Evolutionary conservation across 2,797 vertebrate genomes (phyloP).

Genomic region (Enteromius argenteus): DNA sequence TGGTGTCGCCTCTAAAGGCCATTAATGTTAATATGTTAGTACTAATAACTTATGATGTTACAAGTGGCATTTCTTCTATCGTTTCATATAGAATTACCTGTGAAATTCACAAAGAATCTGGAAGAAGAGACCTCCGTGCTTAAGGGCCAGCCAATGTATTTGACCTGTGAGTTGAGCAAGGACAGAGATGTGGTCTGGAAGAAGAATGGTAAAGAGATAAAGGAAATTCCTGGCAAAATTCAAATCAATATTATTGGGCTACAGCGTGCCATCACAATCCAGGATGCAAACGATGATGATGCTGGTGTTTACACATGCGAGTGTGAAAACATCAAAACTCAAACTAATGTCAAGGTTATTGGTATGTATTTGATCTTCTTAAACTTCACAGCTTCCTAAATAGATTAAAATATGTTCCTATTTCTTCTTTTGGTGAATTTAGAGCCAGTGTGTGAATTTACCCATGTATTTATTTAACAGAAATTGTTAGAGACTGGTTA

Average conservation of each 20-base stretch:
- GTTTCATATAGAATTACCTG: slow-evolving; percentile 85
- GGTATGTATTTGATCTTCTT: slow-evolving; percentile 78
- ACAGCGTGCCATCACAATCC: slow-evolving; percentile 88
- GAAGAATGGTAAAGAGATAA: slow-evolving; percentile 84
- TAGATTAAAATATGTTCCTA: not conserved
- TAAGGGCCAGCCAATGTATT: slow-evolving; percentile 91
- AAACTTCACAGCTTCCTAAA: not conserved
- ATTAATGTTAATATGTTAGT: not conserved
- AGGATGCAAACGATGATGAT: slow-evolving; percentile 84
- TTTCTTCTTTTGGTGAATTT: not conserved
- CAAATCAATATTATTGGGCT: slow-evolving; percentile 92
- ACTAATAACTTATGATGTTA: not conserved
- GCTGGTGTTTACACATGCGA: slow-evolving; percentile 86
- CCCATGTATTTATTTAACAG: slow-evolving; percentile 70
- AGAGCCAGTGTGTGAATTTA: not conserved
- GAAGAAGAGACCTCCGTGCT: slow-evolving; percentile 90
- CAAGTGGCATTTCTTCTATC: slow-evolving; percentile 25
- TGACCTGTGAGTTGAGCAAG: slow-evolving; percentile 96
- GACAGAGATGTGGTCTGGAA: slow-evolving; percentile 92
- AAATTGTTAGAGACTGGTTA: slow-evolving; percentile 95
- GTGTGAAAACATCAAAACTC: slow-evolving; percentile 86
- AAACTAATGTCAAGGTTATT: slow-evolving; percentile 89
- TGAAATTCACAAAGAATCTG: slow-evolving; percentile 90
- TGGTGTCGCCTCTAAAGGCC: not conserved
- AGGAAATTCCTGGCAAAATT: slow-evolving; percentile 83